phyloP scores from a whole-genome alignment of 1,140 invertebrate species.

The Zelostemma sp. region DNA sequence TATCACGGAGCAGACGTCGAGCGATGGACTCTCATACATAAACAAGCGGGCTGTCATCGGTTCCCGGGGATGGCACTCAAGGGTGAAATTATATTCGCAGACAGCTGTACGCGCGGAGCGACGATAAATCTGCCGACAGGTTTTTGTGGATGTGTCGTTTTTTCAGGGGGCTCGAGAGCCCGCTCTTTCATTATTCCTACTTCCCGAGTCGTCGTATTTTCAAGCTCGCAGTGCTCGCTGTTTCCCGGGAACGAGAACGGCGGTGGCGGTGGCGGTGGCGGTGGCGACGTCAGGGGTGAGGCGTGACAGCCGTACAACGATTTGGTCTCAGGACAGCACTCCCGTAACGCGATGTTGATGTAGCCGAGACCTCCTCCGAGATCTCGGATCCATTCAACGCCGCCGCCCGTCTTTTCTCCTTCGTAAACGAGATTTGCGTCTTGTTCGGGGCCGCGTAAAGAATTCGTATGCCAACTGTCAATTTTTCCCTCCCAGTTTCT shows the following conservation, averaged over 20 bases:
- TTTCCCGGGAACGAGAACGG: constrained; percentile 8
- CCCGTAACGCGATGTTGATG: constrained; percentile 38
- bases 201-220: background rate
- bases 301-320: constrained; percentile 18
- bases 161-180: background rate
- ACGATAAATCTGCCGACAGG: constrained; percentile 11
- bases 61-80: constrained; percentile 10
- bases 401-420: background rate
- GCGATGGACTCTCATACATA: constrained; percentile 19
- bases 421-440: too few relatives aligned
- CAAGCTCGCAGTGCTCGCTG: constrained; percentile 1
- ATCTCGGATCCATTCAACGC: constrained; percentile 41
- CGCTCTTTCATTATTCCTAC: constrained; percentile 6
- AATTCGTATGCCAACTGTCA: too few relatives aligned
- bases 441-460: too few relatives aligned
- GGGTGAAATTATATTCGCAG: constrained; percentile 17
- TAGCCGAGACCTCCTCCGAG: constrained; percentile 29
- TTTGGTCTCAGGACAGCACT: constrained; percentile 22
- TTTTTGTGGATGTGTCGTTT: constrained; percentile 7
- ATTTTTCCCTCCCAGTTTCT: background rate
- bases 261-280: background rate
- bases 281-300: constrained; percentile 10
- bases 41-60: constrained; percentile 15
- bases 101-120: constrained; percentile 11
- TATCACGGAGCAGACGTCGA: constrained; percentile 17